Evolutionary conservation across 2,888 invertebrate species (phyloP).

Genomic region (Melangyna quadrimaculata): DNA sequence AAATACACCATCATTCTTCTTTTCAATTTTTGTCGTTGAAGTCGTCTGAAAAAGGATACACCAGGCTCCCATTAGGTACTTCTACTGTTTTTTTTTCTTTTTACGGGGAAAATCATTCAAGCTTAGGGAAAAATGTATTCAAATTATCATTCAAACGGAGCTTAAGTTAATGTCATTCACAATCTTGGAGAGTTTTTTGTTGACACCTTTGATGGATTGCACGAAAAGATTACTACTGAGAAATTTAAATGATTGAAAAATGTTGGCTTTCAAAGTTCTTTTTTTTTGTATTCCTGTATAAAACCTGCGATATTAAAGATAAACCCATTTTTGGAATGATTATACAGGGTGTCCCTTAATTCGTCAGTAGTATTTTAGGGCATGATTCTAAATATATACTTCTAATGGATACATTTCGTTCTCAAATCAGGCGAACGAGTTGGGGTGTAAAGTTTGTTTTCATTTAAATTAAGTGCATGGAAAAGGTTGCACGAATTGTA

Average conservation of each 20-base stretch:
- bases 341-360: no score
- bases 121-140: conserved; percentile 12
- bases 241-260: conserved; percentile 4
- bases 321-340: no score
- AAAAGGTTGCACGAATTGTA: no score
- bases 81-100: conserved; percentile 12
- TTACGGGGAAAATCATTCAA: background rate
- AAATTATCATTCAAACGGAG: background rate
- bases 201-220: conserved; percentile 15
- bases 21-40: background rate
- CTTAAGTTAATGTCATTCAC: conserved; percentile 32
- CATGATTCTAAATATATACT: no score
- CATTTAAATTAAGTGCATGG: no score
- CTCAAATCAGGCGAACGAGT: no score
- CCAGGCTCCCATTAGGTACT: background rate
- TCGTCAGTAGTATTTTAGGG: no score
- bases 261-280: background rate
- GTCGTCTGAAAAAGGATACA: conserved; percentile 46
- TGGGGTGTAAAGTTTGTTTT: no score
- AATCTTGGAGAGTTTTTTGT: conserved; percentile 3
- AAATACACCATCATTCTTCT: conserved; percentile 27
- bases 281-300: background rate
- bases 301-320: no score
- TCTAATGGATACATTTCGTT: no score
- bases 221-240: background rate